These are phyloP conservation scores for Tamandua tetradactyla DNA, from an alignment of 2,797 vertebrate species.

Conservation along the genomic window DNA sequence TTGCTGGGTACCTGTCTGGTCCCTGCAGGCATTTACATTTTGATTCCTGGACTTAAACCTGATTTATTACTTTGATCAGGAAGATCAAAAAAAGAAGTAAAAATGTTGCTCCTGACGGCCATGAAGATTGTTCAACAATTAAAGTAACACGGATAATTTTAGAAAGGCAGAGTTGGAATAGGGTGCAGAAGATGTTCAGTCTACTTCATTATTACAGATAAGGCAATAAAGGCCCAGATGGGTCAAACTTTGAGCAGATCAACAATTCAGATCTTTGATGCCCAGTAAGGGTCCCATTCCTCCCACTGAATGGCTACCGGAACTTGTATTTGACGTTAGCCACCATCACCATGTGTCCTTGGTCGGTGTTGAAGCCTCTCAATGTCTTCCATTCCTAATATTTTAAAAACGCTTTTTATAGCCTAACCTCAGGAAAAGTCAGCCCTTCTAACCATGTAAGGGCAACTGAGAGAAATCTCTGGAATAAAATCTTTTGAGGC, in stretches of 20 bases:
- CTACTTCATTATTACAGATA: not conserved
- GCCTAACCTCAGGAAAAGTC: not conserved
- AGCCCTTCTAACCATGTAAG: not conserved
- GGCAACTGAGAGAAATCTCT: not conserved
- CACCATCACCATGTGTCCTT: not conserved
- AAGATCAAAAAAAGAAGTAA: not conserved
- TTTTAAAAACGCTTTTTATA: not conserved
- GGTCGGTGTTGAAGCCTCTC: too few relatives aligned
- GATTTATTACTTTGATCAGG: not conserved
- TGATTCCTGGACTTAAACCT: constrained; percentile 5
- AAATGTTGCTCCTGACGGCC: not conserved
- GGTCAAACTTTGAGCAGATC: not conserved
- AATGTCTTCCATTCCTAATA: not conserved
- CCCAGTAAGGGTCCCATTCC: not conserved
- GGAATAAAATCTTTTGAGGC: not conserved
- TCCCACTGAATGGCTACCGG: not conserved
- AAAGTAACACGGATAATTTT: not conserved
- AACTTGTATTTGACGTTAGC: not conserved
- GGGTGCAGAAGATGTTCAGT: not conserved
- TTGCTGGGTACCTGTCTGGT: not conserved
- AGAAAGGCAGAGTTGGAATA: not conserved
- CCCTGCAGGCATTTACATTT: not conserved
- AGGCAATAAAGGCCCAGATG: not conserved
- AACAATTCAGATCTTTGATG: not conserved
- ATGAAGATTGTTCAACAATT: not conserved